phyloP scores from a whole-genome alignment of 2,888 invertebrate species.

The Diaperis boleti region DNA sequence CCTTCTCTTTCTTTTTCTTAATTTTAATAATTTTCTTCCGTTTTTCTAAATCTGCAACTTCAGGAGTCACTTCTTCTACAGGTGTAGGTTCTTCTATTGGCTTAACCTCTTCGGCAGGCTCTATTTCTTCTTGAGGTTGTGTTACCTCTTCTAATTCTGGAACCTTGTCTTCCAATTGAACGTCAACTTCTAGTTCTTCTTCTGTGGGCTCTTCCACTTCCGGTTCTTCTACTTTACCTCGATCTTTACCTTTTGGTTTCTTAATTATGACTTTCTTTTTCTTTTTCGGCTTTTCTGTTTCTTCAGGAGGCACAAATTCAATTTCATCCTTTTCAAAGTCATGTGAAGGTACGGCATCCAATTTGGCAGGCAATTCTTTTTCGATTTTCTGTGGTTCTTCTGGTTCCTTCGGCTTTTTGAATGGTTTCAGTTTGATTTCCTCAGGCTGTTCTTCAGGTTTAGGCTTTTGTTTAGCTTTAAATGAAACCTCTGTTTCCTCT shows the following conservation, averaged over 20 bases:
- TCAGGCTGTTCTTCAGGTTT: slow-evolving; percentile 49
- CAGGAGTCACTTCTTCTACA: slow-evolving; percentile 23
- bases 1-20: slow-evolving; percentile 39
- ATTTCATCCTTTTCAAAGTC: slow-evolving; percentile 43
- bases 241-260: slow-evolving; percentile 32
- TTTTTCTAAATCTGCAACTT: slow-evolving; percentile 25
- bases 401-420: slow-evolving; percentile 52
- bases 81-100: slow-evolving; percentile 28
- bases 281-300: slow-evolving; percentile 48
- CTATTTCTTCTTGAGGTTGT: slow-evolving; percentile 43
- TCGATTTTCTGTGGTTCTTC: slow-evolving; percentile 39
- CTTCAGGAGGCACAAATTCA: slow-evolving; percentile 54
- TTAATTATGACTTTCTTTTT: slow-evolving; percentile 38
- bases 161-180: slow-evolving; percentile 23
- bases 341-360: slow-evolving; percentile 39
- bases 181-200: slow-evolving; percentile 1
- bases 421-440: slow-evolving; percentile 53
- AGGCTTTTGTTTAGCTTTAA: slow-evolving; percentile 54
- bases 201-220: slow-evolving; percentile 15
- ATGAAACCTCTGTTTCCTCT: slow-evolving; percentile 57
- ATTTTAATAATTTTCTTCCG: slow-evolving; percentile 32
- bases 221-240: neutral
- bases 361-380: slow-evolving; percentile 10
- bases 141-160: slow-evolving; percentile 43
- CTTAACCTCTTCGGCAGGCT: slow-evolving; percentile 41